Evolutionary conservation across 2,113 vertebrate species (phyloP).

Genomic region (Chinchilla lanigera): DNA sequence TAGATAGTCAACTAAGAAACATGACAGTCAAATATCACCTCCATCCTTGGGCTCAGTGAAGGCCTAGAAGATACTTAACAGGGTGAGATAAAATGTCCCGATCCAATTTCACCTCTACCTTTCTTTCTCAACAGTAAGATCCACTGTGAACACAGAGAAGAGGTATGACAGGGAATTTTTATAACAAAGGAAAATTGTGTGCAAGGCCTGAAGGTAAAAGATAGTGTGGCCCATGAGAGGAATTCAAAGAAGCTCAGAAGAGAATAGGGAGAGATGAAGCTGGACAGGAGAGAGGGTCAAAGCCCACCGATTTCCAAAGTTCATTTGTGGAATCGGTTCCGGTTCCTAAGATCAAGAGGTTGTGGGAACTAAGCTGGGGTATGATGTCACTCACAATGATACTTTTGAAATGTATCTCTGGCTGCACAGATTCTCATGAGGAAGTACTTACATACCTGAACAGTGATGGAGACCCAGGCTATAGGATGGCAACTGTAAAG

Average conservation of each 20-base stretch:
- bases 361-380: not conserved
- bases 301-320: not conserved
- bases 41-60: not conserved
- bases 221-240: not conserved
- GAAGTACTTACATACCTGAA: not conserved
- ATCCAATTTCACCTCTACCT: not conserved
- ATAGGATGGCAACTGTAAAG: not conserved
- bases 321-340: not conserved
- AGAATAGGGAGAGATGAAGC: not conserved
- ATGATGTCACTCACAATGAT: not conserved
- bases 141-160: not conserved
- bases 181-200: not conserved
- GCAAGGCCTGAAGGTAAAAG: not conserved
- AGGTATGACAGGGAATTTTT: not conserved
- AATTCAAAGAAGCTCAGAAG: not conserved
- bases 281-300: not conserved
- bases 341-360: not conserved
- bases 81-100: not conserved
- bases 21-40: not conserved
- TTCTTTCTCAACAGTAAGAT: not conserved
- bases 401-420: not conserved
- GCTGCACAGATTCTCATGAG: not conserved
- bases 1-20: not conserved
- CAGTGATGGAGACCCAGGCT: not conserved
- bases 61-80: not conserved